Base-by-base conservation (phyloP, 2,888 invertebrate species). In the Pocota personata region DNA sequence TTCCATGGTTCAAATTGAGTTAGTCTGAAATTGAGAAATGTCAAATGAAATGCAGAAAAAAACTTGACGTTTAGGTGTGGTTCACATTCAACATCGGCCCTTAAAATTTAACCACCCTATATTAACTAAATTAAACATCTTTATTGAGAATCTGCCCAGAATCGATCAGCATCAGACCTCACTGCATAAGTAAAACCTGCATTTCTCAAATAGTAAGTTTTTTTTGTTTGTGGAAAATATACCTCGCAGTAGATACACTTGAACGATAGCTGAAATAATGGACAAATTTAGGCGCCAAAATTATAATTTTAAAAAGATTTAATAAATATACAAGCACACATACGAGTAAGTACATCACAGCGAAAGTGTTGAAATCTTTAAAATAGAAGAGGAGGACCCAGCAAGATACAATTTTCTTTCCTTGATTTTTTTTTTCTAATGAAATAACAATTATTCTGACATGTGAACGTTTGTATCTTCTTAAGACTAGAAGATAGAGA, bases 381-480 rank as follows among this genome's bases (percentile, higher is more conserved):
- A 43, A 35, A 21, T 35, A 30, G 55, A 32, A 40, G 60, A 55
- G 5, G 8, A 27, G 14, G 10, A 40, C 10, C 10, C 7, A 40
- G 35, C 0, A 48, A 48, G 7, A 14, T 24, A 32, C 1, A 4
- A 48, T 64, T 64, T 46, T n/a, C 64, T 21, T 24, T 10, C 30
- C 19, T 3, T 7, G n/a, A 10, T 14, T 40, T 46, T 12, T 37
- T 50, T 6, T 50, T 50, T 67, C 12, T 16, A 40, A 16, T 69
- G 27, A 69, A 55, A 55, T 40, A 62, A 43, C 73, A 73, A 64
- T 64, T 73, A 73, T 73, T 62, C 62, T 19, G 40, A 62, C 62
- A 52, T 52, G 50, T 43, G 50, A 40, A 52, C 27, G 24, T 40
- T 52, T 73, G 52, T 40, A 62, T 40, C 62, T 62, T 30, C 62